Percentiles rank a stretch among this genome's conserved stretches.
phyloP scores from a whole-genome alignment of 35 echinoderm and acorn worm genomes.

The Lytechinus pictus region DNA sequence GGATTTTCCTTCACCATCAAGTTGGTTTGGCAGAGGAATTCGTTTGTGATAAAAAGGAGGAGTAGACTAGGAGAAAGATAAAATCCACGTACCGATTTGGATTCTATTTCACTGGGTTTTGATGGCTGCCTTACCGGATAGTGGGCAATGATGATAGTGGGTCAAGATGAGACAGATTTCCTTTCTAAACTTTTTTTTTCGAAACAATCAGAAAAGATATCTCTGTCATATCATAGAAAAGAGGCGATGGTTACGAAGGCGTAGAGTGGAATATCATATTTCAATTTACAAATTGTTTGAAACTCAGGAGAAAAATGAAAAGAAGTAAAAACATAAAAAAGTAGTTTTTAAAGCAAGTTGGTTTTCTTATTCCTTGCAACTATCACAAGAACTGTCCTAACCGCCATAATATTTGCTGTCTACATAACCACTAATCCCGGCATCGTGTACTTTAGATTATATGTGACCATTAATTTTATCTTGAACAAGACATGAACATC shows the following conservation, averaged over 20 bases:
- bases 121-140: neutral
- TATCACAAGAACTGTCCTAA: neutral
- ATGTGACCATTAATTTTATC: too few relatives aligned
- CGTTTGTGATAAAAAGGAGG: neutral
- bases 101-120: neutral
- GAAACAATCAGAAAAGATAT: neutral
- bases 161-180: neutral
- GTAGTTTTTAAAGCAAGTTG: neutral
- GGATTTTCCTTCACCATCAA: neutral
- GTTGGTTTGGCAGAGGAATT: neutral
- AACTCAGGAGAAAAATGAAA: neutral
- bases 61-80: neutral
- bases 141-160: neutral
- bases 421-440: neutral
- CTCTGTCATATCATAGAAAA: neutral
- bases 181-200: neutral
- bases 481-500: too few relatives aligned
- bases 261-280: too few relatives aligned
- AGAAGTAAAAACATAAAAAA: neutral
- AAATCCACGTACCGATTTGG: neutral
- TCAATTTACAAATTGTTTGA: too few relatives aligned
- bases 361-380: neutral
- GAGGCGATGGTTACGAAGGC: too few relatives aligned
- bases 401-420: neutral
- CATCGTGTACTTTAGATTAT: neutral